Evolutionary conservation across 1,140 invertebrate species (phyloP), one percentile per base, ranked within the genome.

Genomic region (Pteromalus puparum): DNA sequence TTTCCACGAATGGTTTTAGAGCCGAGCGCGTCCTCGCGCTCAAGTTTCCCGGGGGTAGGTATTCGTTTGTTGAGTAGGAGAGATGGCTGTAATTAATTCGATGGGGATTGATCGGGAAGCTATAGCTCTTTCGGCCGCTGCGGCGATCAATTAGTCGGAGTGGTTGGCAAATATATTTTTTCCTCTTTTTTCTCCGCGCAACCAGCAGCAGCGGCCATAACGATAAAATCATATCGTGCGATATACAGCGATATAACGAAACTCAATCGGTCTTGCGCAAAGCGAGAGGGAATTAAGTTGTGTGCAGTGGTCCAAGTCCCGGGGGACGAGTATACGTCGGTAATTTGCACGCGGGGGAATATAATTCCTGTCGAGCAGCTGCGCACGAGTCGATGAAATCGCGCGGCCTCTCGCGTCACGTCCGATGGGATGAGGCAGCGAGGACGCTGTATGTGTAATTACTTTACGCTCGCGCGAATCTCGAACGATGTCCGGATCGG

Each of bases 301-400:
- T 30, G 72, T 34, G 30, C 30, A 34, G n/a, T n/a, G 18, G 28
- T 18, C 72, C 21, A 21, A 34, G 4, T 82, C 81, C 53, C 73
- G 61, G 21, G 12, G 79, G 46, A 34, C 38, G 38, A 46, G 34
- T 82, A 82, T 65, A 48, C 1, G 38, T 3, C 28, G n/a, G 81
- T 75, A 82, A 75, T 82, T 61, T 34, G n/a, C 53, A 67, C 30
- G 86, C 83, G 78, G 87, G 86, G 88, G 84, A 90, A 88, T 87
- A 87, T 89, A 90, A 90, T 90, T 87, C 88, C 73, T 77, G 86
- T 83, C 87, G 87, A 82, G 85, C 68, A 83, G 65, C 53, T 72
- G 85, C 72, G 67, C 21, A 30, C n/a, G n/a, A 75, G n/a, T 53
- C 68, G 76, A 80, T 80, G 82, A 84, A 84, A 84, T 84, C 76